Base-by-base conservation (phyloP, 2,888 invertebrate species). In the Drosophila anomalipes region DNA sequence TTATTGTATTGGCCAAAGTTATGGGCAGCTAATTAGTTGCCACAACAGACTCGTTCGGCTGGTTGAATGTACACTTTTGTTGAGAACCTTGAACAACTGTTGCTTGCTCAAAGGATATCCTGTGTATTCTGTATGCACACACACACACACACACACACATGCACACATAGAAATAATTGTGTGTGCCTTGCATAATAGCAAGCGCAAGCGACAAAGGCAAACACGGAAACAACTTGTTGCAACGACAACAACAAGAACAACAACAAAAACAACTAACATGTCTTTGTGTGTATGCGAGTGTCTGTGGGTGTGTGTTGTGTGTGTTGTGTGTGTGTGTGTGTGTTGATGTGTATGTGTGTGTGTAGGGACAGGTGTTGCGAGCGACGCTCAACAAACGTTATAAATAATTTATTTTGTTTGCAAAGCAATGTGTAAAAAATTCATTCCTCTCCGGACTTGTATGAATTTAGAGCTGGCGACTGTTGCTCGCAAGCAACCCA, bases 221-320 rank as follows among this genome's bases (percentile, higher is more conserved):
- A 85, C 88, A 87, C 77, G 85, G 88, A 89, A 82, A 87, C 90
- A 84, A 85, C 90, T 85, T 85, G 90, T 89, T 89, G 85, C 85
- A 85, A 87, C 85, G 73, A 76, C 69, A 71, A 26, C 61, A 4
- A 35, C 35, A 35, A 12, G 14, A 77, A 64, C 66, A 58, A 57
- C 22, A 51, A 59, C 39, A 39, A 39, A 49, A 70, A 7, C 47
- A 67, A 41, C 37, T 12, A 49, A 41, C 51, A 22, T 33, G 26
- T 49, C 35, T 28, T 14, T 66, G 28, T 51, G 32, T 41, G 49
- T n/a, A n/a, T 35, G 47, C 71, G 60, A 52, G 57, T 30, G 53
- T 63, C 32, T 53, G 19, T 49, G 33, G 30, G 53, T 66, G 32
- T 44, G 19, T 39, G 57, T n/a, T 60, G 37, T 44, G 52, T 30